A percentile compares a stretch with the other conserved stretches of the same genome.
Conservation (phyloP, 2,888 invertebrate genomes). For the Seira sanloemensis region DNA sequence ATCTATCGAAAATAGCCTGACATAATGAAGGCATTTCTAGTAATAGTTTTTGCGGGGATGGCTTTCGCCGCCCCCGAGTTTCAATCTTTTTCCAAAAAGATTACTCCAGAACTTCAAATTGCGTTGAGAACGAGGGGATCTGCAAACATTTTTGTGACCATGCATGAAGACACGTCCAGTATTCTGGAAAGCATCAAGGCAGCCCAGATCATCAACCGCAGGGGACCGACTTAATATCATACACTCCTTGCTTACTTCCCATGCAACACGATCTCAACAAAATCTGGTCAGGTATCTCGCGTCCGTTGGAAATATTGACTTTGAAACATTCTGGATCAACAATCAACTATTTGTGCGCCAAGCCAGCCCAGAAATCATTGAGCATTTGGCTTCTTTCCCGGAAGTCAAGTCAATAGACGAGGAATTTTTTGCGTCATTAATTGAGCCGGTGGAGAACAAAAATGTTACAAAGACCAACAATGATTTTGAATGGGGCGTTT, state of each 20-base stretch:
- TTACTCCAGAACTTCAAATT: not conserved
- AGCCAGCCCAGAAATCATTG: not conserved
- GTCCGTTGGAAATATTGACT: not conserved
- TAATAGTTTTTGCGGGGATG: not conserved
- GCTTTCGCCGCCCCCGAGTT: not conserved
- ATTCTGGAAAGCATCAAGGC: not conserved
- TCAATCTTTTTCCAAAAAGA: not conserved
- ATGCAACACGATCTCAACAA: not conserved
- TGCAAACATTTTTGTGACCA: not conserved
- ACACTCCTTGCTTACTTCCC: not conserved
- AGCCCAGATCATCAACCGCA: not conserved
- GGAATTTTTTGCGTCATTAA: not conserved
- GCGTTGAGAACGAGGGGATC: not conserved
- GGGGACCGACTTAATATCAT: not conserved
- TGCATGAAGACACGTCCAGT: not conserved
- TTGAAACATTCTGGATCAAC: not conserved
- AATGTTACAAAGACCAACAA: not conserved
- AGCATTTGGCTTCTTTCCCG: not conserved
- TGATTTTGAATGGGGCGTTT: conserved; percentile 26
- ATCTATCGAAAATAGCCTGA: too few species aligned
- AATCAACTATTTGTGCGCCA: not conserved
- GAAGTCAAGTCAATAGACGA: not conserved
- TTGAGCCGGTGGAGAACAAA: not conserved
- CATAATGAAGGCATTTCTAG: not conserved
- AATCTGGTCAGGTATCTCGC: not conserved